Base-by-base conservation (phyloP, 2,888 invertebrate genomes). In the Chrysolina haemoptera region DNA sequence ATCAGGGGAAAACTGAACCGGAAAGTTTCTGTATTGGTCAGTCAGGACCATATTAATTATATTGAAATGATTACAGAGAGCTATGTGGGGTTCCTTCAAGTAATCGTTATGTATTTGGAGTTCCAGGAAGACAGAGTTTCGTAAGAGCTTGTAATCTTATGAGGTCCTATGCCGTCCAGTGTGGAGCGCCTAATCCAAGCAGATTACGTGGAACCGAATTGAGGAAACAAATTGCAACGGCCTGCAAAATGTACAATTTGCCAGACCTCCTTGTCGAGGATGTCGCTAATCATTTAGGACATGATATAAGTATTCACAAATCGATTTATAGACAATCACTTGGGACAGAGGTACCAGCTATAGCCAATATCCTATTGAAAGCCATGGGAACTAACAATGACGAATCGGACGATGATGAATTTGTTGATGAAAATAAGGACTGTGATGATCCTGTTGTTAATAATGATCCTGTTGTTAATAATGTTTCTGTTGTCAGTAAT, bases 1-100 rank as follows among this genome's bases (percentile, higher is more conserved):
- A 72, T 72, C 18, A 16, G 72, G 18, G 72, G 72, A 18, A 72
- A 72, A 65, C 59, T 72, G 1, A 67, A 71, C 18, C 20, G 71
- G 22, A 11, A 14, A 66, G 71, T 71, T 14, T 55, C 41, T 59
- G 71, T 71, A 20, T 27, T 71, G n/a, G 6, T 71, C n/a, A 35
- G 14, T 35, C 62, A 35, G 27, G 63, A 68, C 18, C 27, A 46
- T 46, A 35, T 59, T 22, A 41, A 55, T 22, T 27, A 12, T 4
- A 62, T 72, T 41, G 35, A 72, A 11, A 41, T 68, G 6, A 18
- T 68, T 27, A 71, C 20, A 48, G 70, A 27, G 16, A 22, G 22
- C 22, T 18, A 14, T 46, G 46, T 50, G 35, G 68, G 16, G 43
- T 72, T 63, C 12, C 35, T 12, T 27, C 46, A 50, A 20, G 40